Conservation (phyloP, 2,797 vertebrate species). For the Alectoris magna region DNA sequence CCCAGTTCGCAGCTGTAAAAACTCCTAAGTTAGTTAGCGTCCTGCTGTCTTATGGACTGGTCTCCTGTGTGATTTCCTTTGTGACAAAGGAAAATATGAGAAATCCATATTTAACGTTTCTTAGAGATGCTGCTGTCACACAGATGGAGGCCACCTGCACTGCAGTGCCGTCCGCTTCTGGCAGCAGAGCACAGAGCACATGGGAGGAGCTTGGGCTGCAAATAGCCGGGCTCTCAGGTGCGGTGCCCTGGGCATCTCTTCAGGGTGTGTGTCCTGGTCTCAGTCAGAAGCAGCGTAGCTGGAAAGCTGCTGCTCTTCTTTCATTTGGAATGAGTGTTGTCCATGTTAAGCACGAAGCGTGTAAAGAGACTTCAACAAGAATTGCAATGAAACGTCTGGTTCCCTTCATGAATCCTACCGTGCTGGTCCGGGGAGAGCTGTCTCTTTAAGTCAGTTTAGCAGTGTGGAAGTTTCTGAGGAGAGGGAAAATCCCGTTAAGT, state of each 20-base stretch:
- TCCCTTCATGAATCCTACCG: fast-evolving
- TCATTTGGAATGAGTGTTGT: not conserved
- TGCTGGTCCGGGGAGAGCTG: not conserved
- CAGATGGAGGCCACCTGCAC: not conserved
- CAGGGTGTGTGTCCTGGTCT: fast-evolving
- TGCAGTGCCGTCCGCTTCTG: fast-evolving
- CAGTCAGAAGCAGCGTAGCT: fast-evolving
- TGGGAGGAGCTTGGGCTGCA: not conserved
- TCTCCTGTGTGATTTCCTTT: not conserved
- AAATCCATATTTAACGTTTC: fast-evolving
- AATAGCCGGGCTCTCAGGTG: fast-evolving
- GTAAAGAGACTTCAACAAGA: fast-evolving
- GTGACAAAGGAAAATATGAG: not conserved
- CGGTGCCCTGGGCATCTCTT: not conserved
- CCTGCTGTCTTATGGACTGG: not conserved
- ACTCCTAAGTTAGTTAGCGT: not conserved
- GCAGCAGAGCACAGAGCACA: not conserved
- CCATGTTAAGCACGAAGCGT: fast-evolving
- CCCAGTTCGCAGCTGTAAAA: not conserved
- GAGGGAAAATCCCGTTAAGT: not conserved
- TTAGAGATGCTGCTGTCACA: not conserved
- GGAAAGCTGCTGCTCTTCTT: not conserved
- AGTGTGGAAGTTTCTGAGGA: not conserved
- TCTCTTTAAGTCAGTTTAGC: not conserved
- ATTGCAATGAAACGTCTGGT: too few species aligned